These are phyloP conservation scores for Tetramorium simillimum DNA, from an alignment of 1,140 invertebrate genomes.

Conservation along the genomic window DNA sequence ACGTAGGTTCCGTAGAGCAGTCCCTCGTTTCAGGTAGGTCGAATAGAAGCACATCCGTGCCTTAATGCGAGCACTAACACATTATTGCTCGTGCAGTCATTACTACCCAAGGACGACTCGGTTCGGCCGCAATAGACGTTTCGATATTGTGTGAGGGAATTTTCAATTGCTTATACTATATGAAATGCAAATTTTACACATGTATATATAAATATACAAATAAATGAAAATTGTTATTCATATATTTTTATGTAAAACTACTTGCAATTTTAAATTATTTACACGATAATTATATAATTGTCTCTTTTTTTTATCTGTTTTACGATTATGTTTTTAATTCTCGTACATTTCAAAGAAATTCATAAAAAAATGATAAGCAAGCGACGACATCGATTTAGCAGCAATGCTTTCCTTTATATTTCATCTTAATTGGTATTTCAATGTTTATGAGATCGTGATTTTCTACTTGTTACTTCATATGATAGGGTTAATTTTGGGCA, in stretches of 20 bases:
- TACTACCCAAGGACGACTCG: slow-evolving; percentile 13
- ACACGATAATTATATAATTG: not conserved
- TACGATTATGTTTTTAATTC: not conserved
- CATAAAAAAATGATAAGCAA: not conserved
- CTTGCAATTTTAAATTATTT: not conserved
- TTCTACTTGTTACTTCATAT: slow-evolving; percentile 41
- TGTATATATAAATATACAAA: not conserved
- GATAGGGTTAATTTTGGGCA: slow-evolving; percentile 68
- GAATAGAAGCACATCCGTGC: slow-evolving; percentile 28
- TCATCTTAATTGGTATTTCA: slow-evolving; percentile 36
- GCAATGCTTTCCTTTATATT: not conserved
- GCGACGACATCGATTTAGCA: not conserved
- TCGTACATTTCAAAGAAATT: not conserved
- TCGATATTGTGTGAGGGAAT: not conserved
- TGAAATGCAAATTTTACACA: not conserved
- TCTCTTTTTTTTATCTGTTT: not conserved
- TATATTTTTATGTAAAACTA: not conserved
- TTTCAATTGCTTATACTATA: not conserved
- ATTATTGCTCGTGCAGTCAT: slow-evolving; percentile 33
- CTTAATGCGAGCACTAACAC: not conserved
- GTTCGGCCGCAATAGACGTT: not conserved
- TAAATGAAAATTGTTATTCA: not conserved
- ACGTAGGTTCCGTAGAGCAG: slow-evolving; percentile 13
- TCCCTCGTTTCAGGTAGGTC: slow-evolving; percentile 31
- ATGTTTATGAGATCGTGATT: slow-evolving; percentile 59